A percentile compares a stretch with the other conserved stretches of the same genome.
These are phyloP conservation scores for Drosophila tani DNA, from an alignment of 1,140 invertebrate genomes.

Conservation along the genomic window DNA sequence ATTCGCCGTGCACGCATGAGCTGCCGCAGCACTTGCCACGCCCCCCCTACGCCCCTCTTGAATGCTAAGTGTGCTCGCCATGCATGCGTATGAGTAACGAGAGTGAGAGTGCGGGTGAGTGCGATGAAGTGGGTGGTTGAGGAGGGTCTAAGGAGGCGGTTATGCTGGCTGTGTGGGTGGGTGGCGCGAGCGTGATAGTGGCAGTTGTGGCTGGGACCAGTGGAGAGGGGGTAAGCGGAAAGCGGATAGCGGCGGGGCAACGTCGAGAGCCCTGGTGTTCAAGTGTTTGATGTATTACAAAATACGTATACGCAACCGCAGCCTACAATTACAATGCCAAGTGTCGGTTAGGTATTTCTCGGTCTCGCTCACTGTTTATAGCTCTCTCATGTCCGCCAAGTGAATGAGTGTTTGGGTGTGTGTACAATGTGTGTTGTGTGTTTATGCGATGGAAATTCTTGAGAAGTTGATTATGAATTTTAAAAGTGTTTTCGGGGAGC, in stretches of 20 bases:
- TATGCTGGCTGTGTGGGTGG: constrained; percentile 12
- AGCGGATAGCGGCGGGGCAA: constrained; percentile 8
- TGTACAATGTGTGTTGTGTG: not conserved
- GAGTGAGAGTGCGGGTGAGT: constrained; percentile 42
- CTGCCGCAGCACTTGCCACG: constrained; percentile 64
- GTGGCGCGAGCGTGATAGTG: constrained; percentile 21
- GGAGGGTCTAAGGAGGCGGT: constrained; percentile 11
- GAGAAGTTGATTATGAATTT: not conserved
- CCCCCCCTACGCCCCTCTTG: constrained; percentile 27
- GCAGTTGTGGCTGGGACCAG: constrained; percentile 15
- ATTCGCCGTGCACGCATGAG: constrained; percentile 59
- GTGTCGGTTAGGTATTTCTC: constrained; percentile 40
- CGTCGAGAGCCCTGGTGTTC: constrained; percentile 68
- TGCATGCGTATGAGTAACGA: constrained; percentile 80
- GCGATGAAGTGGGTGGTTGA: constrained; percentile 7
- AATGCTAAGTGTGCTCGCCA: constrained; percentile 74
- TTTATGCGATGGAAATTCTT: not conserved
- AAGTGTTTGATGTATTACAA: constrained; percentile 79
- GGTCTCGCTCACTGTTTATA: constrained; percentile 10
- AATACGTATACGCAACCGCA: constrained; percentile 67
- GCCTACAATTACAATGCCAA: constrained; percentile 79
- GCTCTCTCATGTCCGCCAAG: constrained; percentile 11
- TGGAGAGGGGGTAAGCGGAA: not conserved
- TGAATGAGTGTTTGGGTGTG: constrained; percentile 11
- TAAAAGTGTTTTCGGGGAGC: not conserved